These are phyloP conservation scores for Heliconius melpomene DNA, from an alignment of 1,140 invertebrate species.

Conservation along the genomic window DNA sequence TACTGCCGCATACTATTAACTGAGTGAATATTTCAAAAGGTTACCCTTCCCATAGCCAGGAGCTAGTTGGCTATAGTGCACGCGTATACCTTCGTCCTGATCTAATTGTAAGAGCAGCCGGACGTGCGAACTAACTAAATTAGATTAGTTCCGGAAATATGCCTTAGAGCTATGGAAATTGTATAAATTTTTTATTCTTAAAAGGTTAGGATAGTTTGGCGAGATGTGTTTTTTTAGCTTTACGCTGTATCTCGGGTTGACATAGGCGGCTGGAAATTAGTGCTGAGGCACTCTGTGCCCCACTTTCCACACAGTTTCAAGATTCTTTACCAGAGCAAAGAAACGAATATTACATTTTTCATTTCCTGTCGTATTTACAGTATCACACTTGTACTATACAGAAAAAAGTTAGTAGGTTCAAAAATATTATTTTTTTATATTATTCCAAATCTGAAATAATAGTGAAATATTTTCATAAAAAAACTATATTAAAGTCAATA, in stretches of 20 bases:
- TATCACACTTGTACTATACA: no score
- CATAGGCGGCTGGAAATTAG: no score
- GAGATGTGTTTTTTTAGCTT: no score
- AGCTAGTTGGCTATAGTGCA: neutral
- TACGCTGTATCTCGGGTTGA: no score
- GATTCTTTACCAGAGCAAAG: no score
- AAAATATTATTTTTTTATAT: neutral
- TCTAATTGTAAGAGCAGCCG: conserved; percentile 7
- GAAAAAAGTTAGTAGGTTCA: no score
- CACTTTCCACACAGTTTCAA: no score
- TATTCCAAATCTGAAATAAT: neutral
- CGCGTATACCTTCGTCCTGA: neutral
- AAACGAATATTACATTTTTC: no score
- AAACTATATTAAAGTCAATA: neutral
- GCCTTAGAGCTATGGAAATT: neutral
- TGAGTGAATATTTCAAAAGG: neutral
- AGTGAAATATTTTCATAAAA: neutral
- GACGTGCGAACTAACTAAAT: conserved; percentile 4
- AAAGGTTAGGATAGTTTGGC: no score
- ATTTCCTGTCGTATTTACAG: no score
- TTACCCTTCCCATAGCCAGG: neutral
- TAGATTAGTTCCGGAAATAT: neutral
- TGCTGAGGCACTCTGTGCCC: no score
- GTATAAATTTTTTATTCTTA: neutral
- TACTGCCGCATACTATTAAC: no score